Evolutionary conservation across 2,113 vertebrate genomes (phyloP).

Genomic region (Petromus typicus): DNA sequence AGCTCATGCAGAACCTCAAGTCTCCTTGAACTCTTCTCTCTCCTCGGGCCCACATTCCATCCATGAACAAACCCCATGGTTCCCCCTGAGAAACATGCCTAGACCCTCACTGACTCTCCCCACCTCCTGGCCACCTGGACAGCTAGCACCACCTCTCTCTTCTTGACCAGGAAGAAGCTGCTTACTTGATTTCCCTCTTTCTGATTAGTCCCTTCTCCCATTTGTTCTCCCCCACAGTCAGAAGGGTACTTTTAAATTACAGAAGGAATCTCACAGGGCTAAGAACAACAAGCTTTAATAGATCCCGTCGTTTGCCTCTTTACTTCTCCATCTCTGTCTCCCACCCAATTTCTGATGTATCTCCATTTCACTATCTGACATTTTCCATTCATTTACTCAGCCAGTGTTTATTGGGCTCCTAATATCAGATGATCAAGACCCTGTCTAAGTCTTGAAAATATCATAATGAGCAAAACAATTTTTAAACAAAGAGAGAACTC

Average conservation of each 20-base stretch:
- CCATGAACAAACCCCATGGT: background rate
- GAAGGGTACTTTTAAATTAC: background rate
- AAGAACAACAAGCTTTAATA: background rate
- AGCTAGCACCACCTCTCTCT: background rate
- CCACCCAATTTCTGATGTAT: background rate
- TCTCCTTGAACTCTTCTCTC: background rate
- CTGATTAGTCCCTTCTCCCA: background rate
- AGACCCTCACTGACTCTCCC: background rate
- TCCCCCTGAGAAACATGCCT: background rate
- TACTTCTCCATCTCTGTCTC: background rate
- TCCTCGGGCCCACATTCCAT: background rate
- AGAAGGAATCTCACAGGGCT: background rate
- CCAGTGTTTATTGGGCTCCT: background rate
- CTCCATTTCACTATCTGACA: background rate
- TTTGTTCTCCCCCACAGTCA: background rate
- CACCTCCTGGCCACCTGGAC: too few species aligned
- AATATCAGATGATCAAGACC: background rate
- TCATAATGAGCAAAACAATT: background rate
- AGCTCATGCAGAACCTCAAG: background rate
- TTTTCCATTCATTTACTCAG: constrained; percentile 1
- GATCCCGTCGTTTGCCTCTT: background rate
- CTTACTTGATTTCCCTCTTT: background rate
- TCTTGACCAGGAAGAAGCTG: background rate
- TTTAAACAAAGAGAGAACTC: background rate
- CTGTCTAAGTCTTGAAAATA: background rate